Conservation (phyloP, 92 coral and sea anemone genomes). For the Zoanthus solanderi region DNA sequence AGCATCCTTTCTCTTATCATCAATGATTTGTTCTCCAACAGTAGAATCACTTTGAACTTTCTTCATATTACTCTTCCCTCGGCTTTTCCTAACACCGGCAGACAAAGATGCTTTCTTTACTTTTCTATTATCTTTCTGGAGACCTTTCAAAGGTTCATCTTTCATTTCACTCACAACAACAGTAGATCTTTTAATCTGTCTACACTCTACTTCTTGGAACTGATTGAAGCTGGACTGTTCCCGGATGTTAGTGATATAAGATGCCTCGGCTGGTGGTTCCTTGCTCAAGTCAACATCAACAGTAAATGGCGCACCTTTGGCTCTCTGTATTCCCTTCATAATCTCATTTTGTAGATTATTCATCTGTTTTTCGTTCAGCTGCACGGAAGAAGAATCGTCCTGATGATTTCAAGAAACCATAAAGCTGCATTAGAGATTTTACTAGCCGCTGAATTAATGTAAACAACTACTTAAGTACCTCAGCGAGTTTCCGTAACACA, state of each 20-base stretch:
- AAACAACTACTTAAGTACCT: no score
- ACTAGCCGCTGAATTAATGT: no score
- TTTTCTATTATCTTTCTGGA: not conserved
- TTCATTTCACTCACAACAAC: not conserved
- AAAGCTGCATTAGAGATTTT: not conserved
- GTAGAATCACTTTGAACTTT: not conserved
- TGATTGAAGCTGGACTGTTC: not conserved
- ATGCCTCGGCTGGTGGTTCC: not conserved
- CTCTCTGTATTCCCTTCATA: slow-evolving; percentile 40
- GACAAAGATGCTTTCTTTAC: not conserved
- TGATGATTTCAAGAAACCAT: not conserved
- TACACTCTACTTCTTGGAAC: slow-evolving; percentile 12
- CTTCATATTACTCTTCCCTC: not conserved
- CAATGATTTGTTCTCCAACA: not conserved
- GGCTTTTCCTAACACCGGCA: not conserved
- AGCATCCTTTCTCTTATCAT: not conserved
- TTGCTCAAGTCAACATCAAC: slow-evolving; percentile 37
- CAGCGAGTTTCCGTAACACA: no score
- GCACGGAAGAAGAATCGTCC: slow-evolving; percentile 41
- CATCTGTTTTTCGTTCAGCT: slow-evolving; percentile 49
- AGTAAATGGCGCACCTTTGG: slow-evolving; percentile 32
- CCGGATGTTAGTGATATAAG: not conserved
- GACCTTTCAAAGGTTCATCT: not conserved
- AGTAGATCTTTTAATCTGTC: not conserved
- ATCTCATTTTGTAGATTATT: slow-evolving; percentile 44